Percentiles rank a stretch among this genome's conserved stretches.
These are phyloP conservation scores for Tenthredo scrophulariae DNA, from an alignment of 2,888 invertebrate species.

Conservation along the genomic window DNA sequence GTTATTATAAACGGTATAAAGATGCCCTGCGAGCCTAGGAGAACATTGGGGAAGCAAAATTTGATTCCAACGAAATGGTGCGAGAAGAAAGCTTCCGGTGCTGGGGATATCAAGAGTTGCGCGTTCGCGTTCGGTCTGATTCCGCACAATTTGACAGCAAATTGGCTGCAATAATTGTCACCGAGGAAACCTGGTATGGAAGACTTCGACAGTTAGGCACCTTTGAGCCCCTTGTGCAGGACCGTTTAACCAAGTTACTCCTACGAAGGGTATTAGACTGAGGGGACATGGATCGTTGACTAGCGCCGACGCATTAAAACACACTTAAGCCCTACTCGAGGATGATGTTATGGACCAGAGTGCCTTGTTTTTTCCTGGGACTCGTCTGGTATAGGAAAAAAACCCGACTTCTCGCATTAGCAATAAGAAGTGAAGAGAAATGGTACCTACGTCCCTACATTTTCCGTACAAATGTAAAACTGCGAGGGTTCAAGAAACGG, in stretches of 20 bases:
- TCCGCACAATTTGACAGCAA: conserved; percentile 43
- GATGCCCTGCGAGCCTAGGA: background rate
- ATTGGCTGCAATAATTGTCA: conserved; percentile 35
- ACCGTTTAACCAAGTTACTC: conserved; percentile 34
- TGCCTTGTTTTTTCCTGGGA: background rate
- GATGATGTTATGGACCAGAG: background rate
- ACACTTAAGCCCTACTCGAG: conserved; percentile 24
- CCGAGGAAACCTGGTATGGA: conserved; percentile 1
- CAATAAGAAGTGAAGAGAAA: background rate
- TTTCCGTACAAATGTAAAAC: background rate
- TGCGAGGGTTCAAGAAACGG: background rate
- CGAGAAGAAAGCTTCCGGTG: background rate
- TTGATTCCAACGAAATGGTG: conserved; percentile 33
- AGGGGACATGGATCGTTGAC: conserved; percentile 38
- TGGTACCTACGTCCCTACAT: background rate
- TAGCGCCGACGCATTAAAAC: conserved; percentile 40
- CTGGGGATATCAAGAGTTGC: conserved; percentile 5
- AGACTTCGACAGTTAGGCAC: conserved; percentile 17
- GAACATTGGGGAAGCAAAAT: background rate
- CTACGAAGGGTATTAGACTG: background rate
- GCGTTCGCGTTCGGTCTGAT: conserved; percentile 18
- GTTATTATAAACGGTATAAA: background rate
- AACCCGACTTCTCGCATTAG: background rate
- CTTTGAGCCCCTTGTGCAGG: background rate
- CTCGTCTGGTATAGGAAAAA: background rate